Conservation (phyloP, 2,797 vertebrate genomes). For the Lutjanus argentimaculatus region DNA sequence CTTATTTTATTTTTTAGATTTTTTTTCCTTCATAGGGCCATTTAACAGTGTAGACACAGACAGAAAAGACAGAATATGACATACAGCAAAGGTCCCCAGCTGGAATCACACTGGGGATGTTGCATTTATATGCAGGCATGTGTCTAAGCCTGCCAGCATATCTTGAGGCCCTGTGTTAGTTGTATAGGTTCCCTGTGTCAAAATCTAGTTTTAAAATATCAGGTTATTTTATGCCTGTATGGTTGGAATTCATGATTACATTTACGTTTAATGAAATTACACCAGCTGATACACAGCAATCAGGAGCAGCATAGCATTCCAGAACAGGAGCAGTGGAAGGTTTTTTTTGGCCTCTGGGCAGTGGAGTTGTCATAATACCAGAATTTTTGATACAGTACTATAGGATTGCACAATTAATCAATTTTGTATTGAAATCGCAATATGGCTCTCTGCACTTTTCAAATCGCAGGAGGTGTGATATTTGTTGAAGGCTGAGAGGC, state of each 20-base stretch:
- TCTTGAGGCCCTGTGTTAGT: background rate
- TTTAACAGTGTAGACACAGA: background rate
- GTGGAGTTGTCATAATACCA: too few relatives aligned
- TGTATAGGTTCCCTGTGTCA: background rate
- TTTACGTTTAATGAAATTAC: background rate
- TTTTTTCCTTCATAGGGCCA: background rate
- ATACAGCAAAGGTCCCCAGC: background rate
- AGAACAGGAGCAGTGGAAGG: background rate
- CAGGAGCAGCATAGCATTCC: background rate
- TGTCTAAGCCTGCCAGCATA: background rate
- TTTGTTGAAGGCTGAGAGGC: too few relatives aligned
- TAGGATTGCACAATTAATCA: too few relatives aligned
- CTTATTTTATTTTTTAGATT: background rate
- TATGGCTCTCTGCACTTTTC: too few relatives aligned
- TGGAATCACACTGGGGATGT: background rate
- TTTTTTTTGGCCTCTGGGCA: constrained; percentile 2
- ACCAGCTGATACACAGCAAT: background rate
- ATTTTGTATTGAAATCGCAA: too few relatives aligned
- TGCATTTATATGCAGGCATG: background rate
- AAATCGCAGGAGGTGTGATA: too few relatives aligned
- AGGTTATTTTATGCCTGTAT: background rate
- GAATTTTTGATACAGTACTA: too few relatives aligned
- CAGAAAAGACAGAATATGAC: background rate
- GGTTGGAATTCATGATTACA: background rate
- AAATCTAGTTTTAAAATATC: background rate